Conservation (phyloP, 1,140 invertebrate species). For the Bombus cullumanus region DNA sequence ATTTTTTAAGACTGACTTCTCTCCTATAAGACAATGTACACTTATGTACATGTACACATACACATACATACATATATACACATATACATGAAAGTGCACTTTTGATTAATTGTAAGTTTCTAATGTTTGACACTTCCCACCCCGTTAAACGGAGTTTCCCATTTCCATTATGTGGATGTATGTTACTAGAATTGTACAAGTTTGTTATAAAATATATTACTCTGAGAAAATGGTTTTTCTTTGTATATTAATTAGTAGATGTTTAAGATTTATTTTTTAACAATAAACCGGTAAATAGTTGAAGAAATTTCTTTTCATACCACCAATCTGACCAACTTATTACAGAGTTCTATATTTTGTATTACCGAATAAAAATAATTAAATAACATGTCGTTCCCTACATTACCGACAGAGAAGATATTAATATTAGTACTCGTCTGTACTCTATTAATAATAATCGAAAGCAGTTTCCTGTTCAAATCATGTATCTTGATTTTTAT, state of each 20-base stretch:
- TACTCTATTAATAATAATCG: too few species aligned
- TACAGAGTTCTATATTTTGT: not conserved
- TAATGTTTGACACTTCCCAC: conserved; percentile 34
- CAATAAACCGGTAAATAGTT: not conserved
- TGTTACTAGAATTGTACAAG: conserved; percentile 65
- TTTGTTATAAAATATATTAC: conserved; percentile 72
- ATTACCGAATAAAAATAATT: not conserved
- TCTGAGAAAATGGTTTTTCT: too few species aligned
- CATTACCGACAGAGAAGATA: not conserved
- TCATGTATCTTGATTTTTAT: not conserved
- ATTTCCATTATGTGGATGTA: conserved; percentile 14
- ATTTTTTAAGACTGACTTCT: conserved; percentile 72
- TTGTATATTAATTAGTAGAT: not conserved
- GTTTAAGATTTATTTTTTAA: not conserved
- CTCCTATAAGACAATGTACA: conserved; percentile 11
- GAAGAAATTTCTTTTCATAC: not conserved
- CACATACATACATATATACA: not conserved
- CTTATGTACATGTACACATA: not conserved
- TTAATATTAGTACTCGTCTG: too few species aligned
- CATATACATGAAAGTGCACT: conserved; percentile 13
- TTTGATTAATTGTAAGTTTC: conserved; percentile 42
- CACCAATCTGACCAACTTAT: too few species aligned
- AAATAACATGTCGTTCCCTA: not conserved
- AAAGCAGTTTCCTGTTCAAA: not conserved
- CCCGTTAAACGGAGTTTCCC: not conserved